A percentile compares a stretch with the other conserved stretches of the same genome.
Conservation (phyloP, 2,797 vertebrate species). For the Phrynocephalus forsythii region DNA sequence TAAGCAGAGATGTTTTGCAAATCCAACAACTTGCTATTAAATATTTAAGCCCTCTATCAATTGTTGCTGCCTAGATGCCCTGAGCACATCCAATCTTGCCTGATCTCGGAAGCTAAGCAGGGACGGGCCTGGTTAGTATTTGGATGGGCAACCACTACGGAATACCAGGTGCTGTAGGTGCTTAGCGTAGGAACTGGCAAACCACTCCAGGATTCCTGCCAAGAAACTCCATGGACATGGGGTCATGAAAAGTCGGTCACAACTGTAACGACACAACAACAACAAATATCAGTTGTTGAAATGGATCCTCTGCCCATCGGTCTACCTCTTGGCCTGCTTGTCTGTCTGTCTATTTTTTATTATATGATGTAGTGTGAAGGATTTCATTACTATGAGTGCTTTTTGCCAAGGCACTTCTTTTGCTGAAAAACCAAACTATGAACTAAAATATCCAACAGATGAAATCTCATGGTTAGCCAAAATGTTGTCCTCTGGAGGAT, state of each 20-base stretch:
- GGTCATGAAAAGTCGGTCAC: too few relatives aligned
- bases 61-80: too few relatives aligned
- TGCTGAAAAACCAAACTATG: constrained; percentile 59
- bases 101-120: too few relatives aligned
- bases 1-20: constrained; percentile 70
- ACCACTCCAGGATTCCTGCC: too few relatives aligned
- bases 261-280: too few relatives aligned
- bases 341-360: constrained; percentile 53
- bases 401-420: constrained; percentile 73
- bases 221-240: too few relatives aligned
- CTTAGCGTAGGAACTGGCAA: too few relatives aligned
- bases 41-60: constrained; percentile 39
- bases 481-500: constrained; percentile 62
- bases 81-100: too few relatives aligned
- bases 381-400: constrained; percentile 70
- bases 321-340: background rate
- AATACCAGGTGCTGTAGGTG: too few relatives aligned
- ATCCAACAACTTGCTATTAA: constrained; percentile 75
- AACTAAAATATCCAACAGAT: constrained; percentile 65
- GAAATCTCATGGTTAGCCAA: constrained; percentile 54
- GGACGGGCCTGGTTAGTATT: too few relatives aligned
- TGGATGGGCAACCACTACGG: too few relatives aligned
- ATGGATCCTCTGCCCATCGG: constrained; percentile 49
- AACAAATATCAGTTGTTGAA: constrained; percentile 15
- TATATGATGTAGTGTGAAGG: constrained; percentile 64